Conservation (phyloP, 2,888 invertebrate genomes). For the Nudaria mundana region DNA sequence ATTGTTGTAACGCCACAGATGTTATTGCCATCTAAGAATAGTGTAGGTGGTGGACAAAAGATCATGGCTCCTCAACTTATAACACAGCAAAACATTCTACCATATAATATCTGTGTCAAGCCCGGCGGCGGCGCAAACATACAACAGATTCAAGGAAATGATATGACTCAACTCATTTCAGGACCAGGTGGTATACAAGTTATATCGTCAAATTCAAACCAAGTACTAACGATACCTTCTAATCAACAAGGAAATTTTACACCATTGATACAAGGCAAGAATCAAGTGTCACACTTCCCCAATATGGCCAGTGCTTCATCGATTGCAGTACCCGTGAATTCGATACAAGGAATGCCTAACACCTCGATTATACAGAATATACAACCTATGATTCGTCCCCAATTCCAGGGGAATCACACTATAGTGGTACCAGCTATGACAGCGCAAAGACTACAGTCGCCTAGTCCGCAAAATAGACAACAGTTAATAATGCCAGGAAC, state of each 20-base stretch:
- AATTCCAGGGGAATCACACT: constrained; percentile 72
- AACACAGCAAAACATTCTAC: constrained; percentile 68
- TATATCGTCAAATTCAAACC: constrained; percentile 76
- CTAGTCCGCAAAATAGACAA: constrained; percentile 68
- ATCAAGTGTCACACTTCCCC: constrained; percentile 69
- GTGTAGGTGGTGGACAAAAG: constrained; percentile 61
- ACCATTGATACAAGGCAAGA: constrained; percentile 69
- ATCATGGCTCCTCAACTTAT: constrained; percentile 70
- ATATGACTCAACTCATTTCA: constrained; percentile 71
- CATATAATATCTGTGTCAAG: constrained; percentile 77
- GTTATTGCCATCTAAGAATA: constrained; percentile 72
- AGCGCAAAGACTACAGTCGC: constrained; percentile 68
- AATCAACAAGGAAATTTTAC: constrained; percentile 63
- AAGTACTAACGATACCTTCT: constrained; percentile 71
- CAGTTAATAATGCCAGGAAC: constrained; percentile 68
- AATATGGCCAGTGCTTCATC: constrained; percentile 76
- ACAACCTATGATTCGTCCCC: constrained; percentile 75
- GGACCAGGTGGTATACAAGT: constrained; percentile 75
- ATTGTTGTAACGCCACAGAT: constrained; percentile 77
- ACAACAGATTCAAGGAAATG: constrained; percentile 70
- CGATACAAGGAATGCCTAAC: constrained; percentile 72
- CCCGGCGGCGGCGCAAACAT: constrained; percentile 63
- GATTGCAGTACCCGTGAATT: constrained; percentile 73
- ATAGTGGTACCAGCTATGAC: constrained; percentile 73
- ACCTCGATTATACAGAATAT: constrained; percentile 74